Percentiles rank a stretch among this genome's conserved stretches.
Evolutionary conservation across 2,888 invertebrate species (phyloP).

Genomic region (Yponomeuta sedellus): DNA sequence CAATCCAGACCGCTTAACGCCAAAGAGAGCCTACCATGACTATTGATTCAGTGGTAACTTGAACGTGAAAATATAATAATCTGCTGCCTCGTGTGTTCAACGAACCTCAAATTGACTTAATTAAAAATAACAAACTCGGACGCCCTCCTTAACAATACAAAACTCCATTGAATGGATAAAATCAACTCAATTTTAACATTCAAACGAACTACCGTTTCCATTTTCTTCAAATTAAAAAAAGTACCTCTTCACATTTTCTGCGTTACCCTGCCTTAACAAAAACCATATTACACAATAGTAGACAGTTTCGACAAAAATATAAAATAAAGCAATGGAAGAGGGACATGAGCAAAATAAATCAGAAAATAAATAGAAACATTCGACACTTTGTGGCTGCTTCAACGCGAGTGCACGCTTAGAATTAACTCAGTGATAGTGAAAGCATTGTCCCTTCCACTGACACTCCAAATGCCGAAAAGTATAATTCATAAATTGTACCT

Average conservation of each 20-base stretch:
- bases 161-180: slow-evolving; percentile 72
- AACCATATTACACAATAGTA: slow-evolving; percentile 60
- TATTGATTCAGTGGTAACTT: slow-evolving; percentile 72
- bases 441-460: slow-evolving; percentile 61
- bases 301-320: slow-evolving; percentile 62
- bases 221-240: slow-evolving; percentile 51
- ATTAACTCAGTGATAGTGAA: slow-evolving; percentile 42
- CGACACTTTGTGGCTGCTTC: slow-evolving; percentile 50
- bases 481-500: slow-evolving; percentile 77
- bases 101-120: slow-evolving; percentile 69
- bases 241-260: slow-evolving; percentile 72
- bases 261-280: slow-evolving; percentile 75
- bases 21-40: slow-evolving; percentile 71
- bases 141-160: slow-evolving; percentile 71
- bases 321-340: slow-evolving; percentile 70
- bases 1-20: slow-evolving; percentile 33
- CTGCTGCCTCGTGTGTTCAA: slow-evolving; percentile 60
- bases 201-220: slow-evolving; percentile 64
- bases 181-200: slow-evolving; percentile 73
- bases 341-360: slow-evolving; percentile 69
- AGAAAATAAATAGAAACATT: slow-evolving; percentile 60
- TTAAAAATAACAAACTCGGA: slow-evolving; percentile 68
- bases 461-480: slow-evolving; percentile 72
- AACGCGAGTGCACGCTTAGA: slow-evolving; percentile 31
- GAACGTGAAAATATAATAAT: slow-evolving; percentile 62